Base-by-base conservation (phyloP, 1,140 invertebrate genomes). In the Papilio xuthus region DNA sequence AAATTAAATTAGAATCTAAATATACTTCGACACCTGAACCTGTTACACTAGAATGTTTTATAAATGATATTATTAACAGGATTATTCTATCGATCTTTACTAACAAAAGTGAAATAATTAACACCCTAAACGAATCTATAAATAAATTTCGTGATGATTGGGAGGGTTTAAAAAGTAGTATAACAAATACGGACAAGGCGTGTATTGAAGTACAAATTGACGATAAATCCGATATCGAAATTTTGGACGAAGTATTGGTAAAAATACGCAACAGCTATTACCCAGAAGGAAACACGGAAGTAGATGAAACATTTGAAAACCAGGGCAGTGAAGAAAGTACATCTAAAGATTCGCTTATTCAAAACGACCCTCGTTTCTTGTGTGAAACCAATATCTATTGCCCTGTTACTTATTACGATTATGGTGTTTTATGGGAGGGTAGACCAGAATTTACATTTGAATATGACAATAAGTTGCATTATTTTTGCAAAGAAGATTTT, bases 361-460 rank as follows among this genome's bases (percentile, higher is more conserved):
- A 91, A 79, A 90, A 94, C 76, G 87, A 92, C 63, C 85, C 91
- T 76, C 82, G 88, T 74, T 86, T 87, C 70, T 91, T 95, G 28
- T 94, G 95, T n/a, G 95, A 95, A 84, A 95, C 94, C 8, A 90
- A 85, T 78, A 69, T 91, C 78, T 96, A 94, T 79, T 96, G 95
- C 82, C 95, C 95, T 15, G 88, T 96, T 23, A 88, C 94, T 9
- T 94, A 94, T 82, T 82, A 89, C 73, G 87, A 94, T 60, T 83
- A 95, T 80, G 86, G 89, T 26, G 89, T 95, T n/a, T 83, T 96
- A 18, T 95, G 95, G 94, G 93, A 93, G 88, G 95, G 95, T 7
- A 95, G 94, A 88, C 84, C 93, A 63, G 92, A 95, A 72, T 95
- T 94, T 80, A 81, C 86, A 37, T 86, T 90, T 0, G 90, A 93